A percentile compares a stretch with the other conserved stretches of the same genome.
phyloP scores from a whole-genome alignment of 2,113 vertebrate genomes.

The Tichodroma muraria region DNA sequence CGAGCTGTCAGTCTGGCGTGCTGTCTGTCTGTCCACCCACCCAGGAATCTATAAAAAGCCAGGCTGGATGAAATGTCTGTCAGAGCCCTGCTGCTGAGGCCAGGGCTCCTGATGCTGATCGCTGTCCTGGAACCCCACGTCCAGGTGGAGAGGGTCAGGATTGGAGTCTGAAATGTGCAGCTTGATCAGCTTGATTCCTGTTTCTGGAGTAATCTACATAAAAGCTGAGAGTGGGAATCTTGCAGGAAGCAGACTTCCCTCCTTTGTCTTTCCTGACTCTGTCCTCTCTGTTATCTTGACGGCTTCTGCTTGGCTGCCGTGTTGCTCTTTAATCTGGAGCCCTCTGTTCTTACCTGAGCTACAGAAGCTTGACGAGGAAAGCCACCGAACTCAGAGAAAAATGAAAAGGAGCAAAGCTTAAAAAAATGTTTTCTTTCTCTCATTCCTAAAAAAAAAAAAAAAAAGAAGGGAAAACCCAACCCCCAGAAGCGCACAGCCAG shows the following conservation, averaged over 20 bases:
- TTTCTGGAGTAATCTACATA: background rate
- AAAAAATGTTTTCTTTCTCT: conserved; percentile 14
- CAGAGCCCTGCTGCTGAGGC: background rate
- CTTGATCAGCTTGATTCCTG: background rate
- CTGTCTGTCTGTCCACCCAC: conserved; percentile 46
- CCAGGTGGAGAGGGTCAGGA: background rate
- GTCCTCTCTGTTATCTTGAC: background rate
- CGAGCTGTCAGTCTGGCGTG: conserved; percentile 32
- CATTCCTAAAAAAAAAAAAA: background rate
- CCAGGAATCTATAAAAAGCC: background rate
- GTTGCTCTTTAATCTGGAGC: conserved; percentile 37
- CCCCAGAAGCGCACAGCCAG: background rate
- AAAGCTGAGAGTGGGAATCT: background rate
- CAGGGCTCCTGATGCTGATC: background rate
- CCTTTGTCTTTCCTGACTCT: background rate
- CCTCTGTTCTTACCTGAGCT: conserved; percentile 51
- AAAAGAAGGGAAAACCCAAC: background rate
- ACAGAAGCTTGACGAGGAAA: conserved; percentile 21
- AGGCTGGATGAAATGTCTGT: background rate
- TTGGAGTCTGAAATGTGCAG: background rate
- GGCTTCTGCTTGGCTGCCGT: background rate
- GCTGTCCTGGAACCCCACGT: accelerated
- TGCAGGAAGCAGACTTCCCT: background rate
- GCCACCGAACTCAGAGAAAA: background rate
- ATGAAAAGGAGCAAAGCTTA: conserved; percentile 34